Conservation (phyloP, 2,888 invertebrate species). For the Drosophila parthenogenetica region DNA sequence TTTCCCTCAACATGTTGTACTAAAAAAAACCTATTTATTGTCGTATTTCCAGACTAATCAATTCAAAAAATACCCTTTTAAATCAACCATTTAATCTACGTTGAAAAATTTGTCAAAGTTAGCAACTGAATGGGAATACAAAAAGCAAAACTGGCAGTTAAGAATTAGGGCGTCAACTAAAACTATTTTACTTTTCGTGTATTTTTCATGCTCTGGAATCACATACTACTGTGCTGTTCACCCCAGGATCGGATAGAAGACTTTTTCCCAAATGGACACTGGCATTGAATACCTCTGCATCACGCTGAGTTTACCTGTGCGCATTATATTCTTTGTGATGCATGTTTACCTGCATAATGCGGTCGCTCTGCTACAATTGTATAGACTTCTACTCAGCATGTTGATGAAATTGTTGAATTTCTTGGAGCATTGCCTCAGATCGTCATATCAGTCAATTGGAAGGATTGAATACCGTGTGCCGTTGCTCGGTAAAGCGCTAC, state of each 20-base stretch:
- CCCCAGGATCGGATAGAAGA: not conserved
- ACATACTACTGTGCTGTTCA: not conserved
- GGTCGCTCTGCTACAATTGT: slow-evolving; percentile 7
- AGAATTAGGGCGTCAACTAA: slow-evolving; percentile 16
- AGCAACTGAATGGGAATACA: slow-evolving; percentile 6
- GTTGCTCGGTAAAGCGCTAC: not conserved
- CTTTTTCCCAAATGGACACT: slow-evolving; percentile 17
- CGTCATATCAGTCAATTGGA: no score
- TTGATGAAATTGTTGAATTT: not conserved
- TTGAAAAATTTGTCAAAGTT: slow-evolving; percentile 34
- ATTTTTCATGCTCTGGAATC: slow-evolving; percentile 3
- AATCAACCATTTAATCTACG: not conserved
- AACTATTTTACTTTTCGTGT: not conserved
- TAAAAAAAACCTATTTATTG: no score
- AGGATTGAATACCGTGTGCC: not conserved
- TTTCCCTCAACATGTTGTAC: no score
- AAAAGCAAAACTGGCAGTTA: slow-evolving; percentile 20
- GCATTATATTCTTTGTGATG: slow-evolving; percentile 2
- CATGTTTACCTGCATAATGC: slow-evolving; percentile 34
- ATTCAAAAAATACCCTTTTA: no score
- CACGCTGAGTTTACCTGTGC: slow-evolving; percentile 27
- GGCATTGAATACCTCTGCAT: slow-evolving; percentile 18
- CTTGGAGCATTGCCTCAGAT: not conserved
- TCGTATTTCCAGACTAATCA: no score
- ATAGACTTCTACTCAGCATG: not conserved